Evolutionary conservation across 2,797 vertebrate genomes (phyloP).

Genomic region (Enteromius viviparus): DNA sequence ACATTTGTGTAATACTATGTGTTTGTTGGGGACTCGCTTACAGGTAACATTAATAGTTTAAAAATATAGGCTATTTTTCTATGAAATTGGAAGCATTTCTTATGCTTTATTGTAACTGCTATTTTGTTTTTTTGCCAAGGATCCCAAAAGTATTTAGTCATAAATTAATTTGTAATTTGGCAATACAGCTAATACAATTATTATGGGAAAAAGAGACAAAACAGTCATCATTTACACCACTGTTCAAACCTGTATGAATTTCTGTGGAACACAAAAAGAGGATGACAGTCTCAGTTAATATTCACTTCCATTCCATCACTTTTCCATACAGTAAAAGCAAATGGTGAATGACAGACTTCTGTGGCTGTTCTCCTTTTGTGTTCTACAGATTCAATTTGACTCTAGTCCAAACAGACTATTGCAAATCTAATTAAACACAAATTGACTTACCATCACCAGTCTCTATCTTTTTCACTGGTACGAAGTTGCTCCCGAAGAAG

Average conservation of each 20-base stretch:
- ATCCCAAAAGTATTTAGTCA: background rate
- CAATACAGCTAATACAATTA: background rate
- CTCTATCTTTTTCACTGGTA: constrained; percentile 84
- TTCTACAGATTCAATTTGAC: background rate
- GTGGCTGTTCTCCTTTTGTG: background rate
- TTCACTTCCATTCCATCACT: background rate
- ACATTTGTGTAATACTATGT: too few relatives aligned
- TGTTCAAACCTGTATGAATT: background rate
- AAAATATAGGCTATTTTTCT: background rate
- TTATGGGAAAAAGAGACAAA: background rate
- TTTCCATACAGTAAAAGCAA: background rate
- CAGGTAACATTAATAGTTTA: background rate
- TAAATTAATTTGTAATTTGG: background rate
- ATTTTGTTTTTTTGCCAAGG: background rate
- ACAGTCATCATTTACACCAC: too few relatives aligned
- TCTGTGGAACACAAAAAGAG: background rate
- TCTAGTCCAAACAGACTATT: background rate
- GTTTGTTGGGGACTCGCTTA: background rate
- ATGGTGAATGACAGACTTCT: background rate
- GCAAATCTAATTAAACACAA: background rate
- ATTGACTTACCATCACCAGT: constrained; percentile 81
- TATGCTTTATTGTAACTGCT: too few relatives aligned
- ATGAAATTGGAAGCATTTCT: background rate
- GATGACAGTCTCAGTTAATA: background rate
- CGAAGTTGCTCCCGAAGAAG: constrained; percentile 84